Base-by-base conservation (phyloP, 2,888 invertebrate species). In the Lithophane semibrunnea region DNA sequence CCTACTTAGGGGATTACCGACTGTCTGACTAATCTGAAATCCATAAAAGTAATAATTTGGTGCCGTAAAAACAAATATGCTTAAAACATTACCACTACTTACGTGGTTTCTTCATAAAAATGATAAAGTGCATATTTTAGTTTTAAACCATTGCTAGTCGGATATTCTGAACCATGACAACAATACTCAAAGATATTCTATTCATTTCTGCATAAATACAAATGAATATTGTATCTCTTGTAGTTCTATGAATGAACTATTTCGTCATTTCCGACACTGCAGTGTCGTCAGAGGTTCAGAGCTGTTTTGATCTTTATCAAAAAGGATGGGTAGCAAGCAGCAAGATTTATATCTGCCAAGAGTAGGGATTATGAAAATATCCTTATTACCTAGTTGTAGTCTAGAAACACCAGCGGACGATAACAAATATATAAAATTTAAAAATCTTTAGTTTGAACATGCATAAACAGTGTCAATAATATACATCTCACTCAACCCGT, bases 181-280 rank as follows among this genome's bases (percentile, higher is more conserved):
- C 60, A 84, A 83, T 42, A 61, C 65, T 72, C 24, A 52, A 70
- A 82, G 65, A 63, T 56, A 65, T 72, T 72, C 52, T 72, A 54
- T 72, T 79, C 68, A 79, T 54, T 21, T 66, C 69, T 79, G 16
- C 56, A 69, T 73, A 61, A 67, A 72, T 65, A 78, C 21, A 66
- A 77, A 60, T 65, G 58, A 65, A 66, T 67, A 49, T 66, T 66
- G n/a, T 56, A 37, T 66, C 49, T 77, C 44, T 77, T 77, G 65
- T 82, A 70, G 61, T 63, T 66, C 24, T 68, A 24, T 79, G 80
- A 84, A 84, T 84, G 68, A 52, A 56, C 52, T 12, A 52, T 73
- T 69, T 52, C 81, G 68, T 79, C 42, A 83, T 69, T 66, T 82
- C 80, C 80, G 61, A 61, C 61, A 47, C 47, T 84, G 61, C 60